Base-by-base conservation (phyloP, 2,113 vertebrate genomes). In the Peromyscus leucopus region DNA sequence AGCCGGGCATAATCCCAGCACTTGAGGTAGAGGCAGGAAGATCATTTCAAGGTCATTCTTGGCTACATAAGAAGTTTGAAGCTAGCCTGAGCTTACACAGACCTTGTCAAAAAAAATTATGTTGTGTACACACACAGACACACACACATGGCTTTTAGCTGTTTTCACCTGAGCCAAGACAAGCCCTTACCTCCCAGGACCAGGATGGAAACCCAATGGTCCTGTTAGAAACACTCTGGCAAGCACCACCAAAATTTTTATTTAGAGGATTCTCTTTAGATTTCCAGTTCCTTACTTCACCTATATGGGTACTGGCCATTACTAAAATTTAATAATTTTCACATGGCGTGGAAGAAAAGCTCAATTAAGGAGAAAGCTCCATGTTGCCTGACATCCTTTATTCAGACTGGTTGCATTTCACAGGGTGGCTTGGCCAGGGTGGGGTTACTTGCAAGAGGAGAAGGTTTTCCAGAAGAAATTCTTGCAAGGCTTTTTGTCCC, bases 401-500 rank as follows among this genome's bases (percentile, higher is more conserved):
- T 97, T 97, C 5, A 3, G 51, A 33, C 19, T 26, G 2, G 0
- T 0, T 28, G 24, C 51, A 67, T 51, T 33, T 24, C 36, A 39
- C 31, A 2, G 0, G 33, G 61, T 11, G 9, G 24, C 7, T 55
- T 11, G 9, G 31, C 6, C 26, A 2, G 5, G 67, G n/a, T 19
- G 12, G n/a, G 3, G 80, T 17, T 59, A 92, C 90, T 98, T 98
- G 96, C 98, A 99, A 65, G 98, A 98, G 89, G 98, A 99, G 96
- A 98, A 99, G 36, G 98, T 98, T 97, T 99, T 99, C 98, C 98
- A 99, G 97, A 98, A 99, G 97, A 99, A 99, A 80, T 98, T 98
- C 90, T 98, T 98, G 89, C 98, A 99, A 26, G 97, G 96, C 0
- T 79, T 59, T n/a, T 98, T 98, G 1, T 98, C 98, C 61, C 61